Evolutionary conservation across 1,140 invertebrate genomes (phyloP).

Genomic region (Leptinotarsa undecemlineata): DNA sequence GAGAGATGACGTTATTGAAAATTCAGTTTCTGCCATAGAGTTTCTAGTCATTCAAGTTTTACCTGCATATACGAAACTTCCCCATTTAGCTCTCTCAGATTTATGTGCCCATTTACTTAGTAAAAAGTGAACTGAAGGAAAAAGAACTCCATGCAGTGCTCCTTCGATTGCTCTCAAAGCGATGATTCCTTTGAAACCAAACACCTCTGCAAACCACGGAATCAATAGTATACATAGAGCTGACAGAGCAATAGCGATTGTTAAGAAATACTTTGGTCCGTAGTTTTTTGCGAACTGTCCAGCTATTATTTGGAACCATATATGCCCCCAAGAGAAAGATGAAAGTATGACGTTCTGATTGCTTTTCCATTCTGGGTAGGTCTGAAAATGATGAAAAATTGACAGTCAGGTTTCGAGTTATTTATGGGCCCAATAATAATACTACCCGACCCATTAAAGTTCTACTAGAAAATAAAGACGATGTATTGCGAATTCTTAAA

Average conservation of each 20-base stretch:
- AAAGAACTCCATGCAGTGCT: slow-evolving; percentile 41
- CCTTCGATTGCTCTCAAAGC: slow-evolving; percentile 41
- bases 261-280: slow-evolving; percentile 66
- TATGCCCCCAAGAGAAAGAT: slow-evolving; percentile 70
- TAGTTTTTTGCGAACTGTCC: slow-evolving; percentile 68
- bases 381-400: slow-evolving; percentile 9
- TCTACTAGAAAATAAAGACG: too few species aligned
- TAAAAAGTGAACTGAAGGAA: slow-evolving; percentile 38
- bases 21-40: too few species aligned
- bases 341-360: slow-evolving; percentile 62
- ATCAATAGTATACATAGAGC: slow-evolving; percentile 59
- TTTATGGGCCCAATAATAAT: too few species aligned
- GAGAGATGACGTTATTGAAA: too few species aligned
- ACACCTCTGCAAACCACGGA: slow-evolving; percentile 29
- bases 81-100: slow-evolving; percentile 40
- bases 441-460: too few species aligned
- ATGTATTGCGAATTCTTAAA: too few species aligned
- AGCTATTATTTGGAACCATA: slow-evolving; percentile 65
- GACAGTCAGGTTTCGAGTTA: too few species aligned
- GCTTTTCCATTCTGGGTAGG: slow-evolving; percentile 54
- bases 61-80: slow-evolving; percentile 43
- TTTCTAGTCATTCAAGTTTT: background rate
- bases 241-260: slow-evolving; percentile 59
- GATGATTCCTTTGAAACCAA: slow-evolving; percentile 38
- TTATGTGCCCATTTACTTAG: slow-evolving; percentile 43